Conservation (phyloP, 2,888 invertebrate species). For the Ligdia adustata region DNA sequence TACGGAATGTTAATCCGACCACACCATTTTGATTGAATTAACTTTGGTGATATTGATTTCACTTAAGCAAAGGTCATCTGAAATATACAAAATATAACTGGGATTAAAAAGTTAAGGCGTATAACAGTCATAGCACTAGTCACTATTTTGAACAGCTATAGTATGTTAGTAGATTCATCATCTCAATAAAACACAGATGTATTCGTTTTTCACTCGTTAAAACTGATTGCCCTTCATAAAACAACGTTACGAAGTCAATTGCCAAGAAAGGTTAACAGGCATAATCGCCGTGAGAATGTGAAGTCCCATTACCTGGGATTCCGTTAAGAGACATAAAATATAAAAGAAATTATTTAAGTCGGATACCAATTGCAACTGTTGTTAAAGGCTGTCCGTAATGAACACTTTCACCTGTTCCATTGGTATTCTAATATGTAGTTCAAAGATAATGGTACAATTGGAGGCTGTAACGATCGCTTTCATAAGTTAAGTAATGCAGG, state of each 20-base stretch:
- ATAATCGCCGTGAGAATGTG: constrained; percentile 28
- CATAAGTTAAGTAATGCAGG: constrained; percentile 40
- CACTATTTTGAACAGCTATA: too few species aligned
- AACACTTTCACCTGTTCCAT: constrained; percentile 46
- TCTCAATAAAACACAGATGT: background rate
- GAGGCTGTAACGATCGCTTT: constrained; percentile 41
- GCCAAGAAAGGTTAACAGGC: constrained; percentile 20
- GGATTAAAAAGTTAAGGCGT: too few species aligned
- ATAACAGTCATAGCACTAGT: too few species aligned
- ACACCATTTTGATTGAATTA: too few species aligned
- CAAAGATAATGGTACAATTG: constrained; percentile 13
- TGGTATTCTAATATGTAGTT: constrained; percentile 18
- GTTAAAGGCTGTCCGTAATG: constrained; percentile 3
- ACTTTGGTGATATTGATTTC: too few species aligned
- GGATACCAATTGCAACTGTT: too few species aligned
- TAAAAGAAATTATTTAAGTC: too few species aligned
- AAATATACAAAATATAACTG: too few species aligned
- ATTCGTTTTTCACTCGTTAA: constrained; percentile 4
- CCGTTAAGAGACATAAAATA: constrained; percentile 21
- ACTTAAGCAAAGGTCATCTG: too few species aligned
- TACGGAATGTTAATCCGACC: too few species aligned
- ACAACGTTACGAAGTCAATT: constrained; percentile 7
- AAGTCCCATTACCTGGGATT: constrained; percentile 17
- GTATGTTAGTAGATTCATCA: too few species aligned
- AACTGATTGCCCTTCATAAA: constrained; percentile 18